phyloP scores from a whole-genome alignment of 2,888 invertebrate species.

The Trissolcus japonicus region DNA sequence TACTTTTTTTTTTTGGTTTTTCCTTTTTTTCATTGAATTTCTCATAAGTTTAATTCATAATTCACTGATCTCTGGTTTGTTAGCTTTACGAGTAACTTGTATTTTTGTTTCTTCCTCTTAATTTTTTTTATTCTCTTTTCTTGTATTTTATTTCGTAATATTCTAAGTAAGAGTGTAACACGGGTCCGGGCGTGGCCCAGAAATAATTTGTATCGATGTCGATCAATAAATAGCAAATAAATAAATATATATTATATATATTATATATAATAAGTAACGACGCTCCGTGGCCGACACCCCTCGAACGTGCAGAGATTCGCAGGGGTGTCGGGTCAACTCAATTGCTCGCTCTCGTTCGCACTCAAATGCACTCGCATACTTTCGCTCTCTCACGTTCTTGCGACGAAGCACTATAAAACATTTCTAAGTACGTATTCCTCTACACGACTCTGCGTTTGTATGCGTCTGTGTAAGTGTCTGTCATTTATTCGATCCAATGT shows the following conservation, averaged over 20 bases:
- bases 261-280: conserved; percentile 53
- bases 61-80: conserved; percentile 28
- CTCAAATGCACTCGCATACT: conserved; percentile 27
- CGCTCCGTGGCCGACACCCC: conserved; percentile 49
- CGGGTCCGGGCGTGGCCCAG: conserved; percentile 65
- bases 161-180: conserved; percentile 64
- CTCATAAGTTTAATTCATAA: too few species aligned
- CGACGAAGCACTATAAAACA: conserved; percentile 60
- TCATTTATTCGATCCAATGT: conserved; percentile 16
- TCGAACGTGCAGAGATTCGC: conserved; percentile 36
- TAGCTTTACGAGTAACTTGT: conserved; percentile 55
- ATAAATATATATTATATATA: conserved; percentile 59
- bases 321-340: conserved; percentile 43
- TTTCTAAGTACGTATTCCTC: conserved; percentile 60
- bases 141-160: conserved; percentile 57
- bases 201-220: conserved; percentile 62
- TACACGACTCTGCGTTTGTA: conserved; percentile 52
- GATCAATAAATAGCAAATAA: conserved; percentile 66
- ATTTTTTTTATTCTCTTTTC: not conserved
- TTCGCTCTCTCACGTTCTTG: conserved; percentile 35
- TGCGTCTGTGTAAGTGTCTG: conserved; percentile 47
- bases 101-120: conserved; percentile 23
- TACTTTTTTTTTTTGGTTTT: conserved; percentile 16
- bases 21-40: too few species aligned
- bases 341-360: conserved; percentile 33